Base-by-base conservation (phyloP, 2,888 invertebrate species). In the Venusia cambrica region DNA sequence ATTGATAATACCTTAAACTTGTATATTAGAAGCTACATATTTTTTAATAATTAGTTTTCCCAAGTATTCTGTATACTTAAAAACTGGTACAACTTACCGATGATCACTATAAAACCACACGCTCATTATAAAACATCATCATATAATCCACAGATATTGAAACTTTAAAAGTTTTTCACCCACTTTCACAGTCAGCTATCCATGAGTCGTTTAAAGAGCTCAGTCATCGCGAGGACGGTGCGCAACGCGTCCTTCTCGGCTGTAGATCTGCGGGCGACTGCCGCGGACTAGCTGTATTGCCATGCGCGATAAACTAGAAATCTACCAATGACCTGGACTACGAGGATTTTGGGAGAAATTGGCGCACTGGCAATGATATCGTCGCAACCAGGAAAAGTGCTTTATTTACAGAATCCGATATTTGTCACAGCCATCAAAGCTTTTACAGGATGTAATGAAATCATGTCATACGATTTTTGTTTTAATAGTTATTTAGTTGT, bases 21-120 rank as follows among this genome's bases (percentile, higher is more conserved):
- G n/a, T n/a, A n/a, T n/a, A n/a, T n/a, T n/a, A n/a, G n/a, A n/a
- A n/a, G n/a, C n/a, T n/a, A n/a, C n/a, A n/a, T n/a, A n/a, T n/a
- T n/a, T n/a, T n/a, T n/a, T n/a, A n/a, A n/a, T n/a, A n/a, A n/a
- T n/a, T n/a, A n/a, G n/a, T n/a, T n/a, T n/a, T n/a, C n/a, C n/a
- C n/a, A n/a, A n/a, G n/a, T n/a, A n/a, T n/a, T n/a, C n/a, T n/a
- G n/a, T n/a, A n/a, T n/a, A n/a, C n/a, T n/a, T n/a, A n/a, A n/a
- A n/a, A n/a, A n/a, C n/a, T n/a, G n/a, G n/a, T n/a, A 9, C 22
- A 50, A 80, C 85, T 83, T 58, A 85, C 85, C 84, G 80, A 78
- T 75, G 73, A 69, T 81, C 83, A 85, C 84, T 84, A 83, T 80
- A 83, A 84, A 72, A 76, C 74, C 76, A 77, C 67, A 79, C 62